Evolutionary conservation across 1,140 invertebrate species (phyloP), one percentile per base, ranked within the genome.

Genomic region (Dendroctonus ponderosae): DNA sequence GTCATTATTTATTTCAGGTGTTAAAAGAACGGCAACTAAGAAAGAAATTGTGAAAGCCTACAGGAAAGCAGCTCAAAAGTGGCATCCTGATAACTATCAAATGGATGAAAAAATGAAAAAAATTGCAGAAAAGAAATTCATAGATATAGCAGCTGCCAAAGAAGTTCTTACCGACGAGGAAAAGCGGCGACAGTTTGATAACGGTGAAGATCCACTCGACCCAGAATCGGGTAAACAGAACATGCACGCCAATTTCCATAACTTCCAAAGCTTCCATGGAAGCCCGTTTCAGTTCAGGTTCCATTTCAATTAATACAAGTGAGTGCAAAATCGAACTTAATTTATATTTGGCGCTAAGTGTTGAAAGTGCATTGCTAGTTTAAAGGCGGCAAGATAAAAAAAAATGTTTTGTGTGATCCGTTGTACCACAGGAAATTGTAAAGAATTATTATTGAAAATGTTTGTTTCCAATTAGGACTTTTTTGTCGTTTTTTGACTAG

Each of bases 81-180:
- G 97, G 96, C 97, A 99, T 85, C 97, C 97, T 0, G 97, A 99
- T 80, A 96, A 96, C 81, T 99, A 90, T 78, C 88, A 91, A 70
- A 90, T 87, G 6, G 91, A 95, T 57, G 92, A 94, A 72, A 87
- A 88, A 70, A 79, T 79, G 77, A 99, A 99, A 81, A 95, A 97
- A 77, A 83, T 89, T 40, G 97, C 98, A 0, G 92, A 99, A 79
- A 97, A 97, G 78, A 98, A 92, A 80, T 99, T 99, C 76, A 98
- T 99, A 67, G 97, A 99, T 78, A 96, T 99, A 74, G 97, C 97
- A 9, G 93, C 96, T 48, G 98, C 98, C 14, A 99, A 99, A 82
- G 98, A 99, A 84, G 97, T 96, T 40, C 82, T 91, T 3, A 90
- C 89, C 14, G 88, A 89, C 81, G 83, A 89, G 75, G 94, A 98